Conservation (phyloP, 2,797 vertebrate species). For the Hozukius guyotensis region DNA sequence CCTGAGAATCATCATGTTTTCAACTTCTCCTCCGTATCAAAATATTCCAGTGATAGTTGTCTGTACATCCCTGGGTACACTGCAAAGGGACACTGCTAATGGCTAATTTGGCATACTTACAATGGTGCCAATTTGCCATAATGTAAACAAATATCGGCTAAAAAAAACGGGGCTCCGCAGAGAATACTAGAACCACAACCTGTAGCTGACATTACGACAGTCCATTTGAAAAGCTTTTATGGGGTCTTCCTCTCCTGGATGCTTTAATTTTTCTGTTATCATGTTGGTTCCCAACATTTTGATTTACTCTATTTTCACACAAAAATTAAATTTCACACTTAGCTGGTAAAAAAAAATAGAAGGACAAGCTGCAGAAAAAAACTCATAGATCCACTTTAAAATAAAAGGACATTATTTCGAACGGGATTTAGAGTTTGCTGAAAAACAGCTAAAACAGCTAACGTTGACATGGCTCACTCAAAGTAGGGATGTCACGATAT, state of each 20-base stretch:
- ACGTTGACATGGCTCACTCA: background rate
- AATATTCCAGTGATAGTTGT: background rate
- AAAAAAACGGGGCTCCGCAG: no score
- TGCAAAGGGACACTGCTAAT: background rate
- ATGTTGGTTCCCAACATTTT: background rate
- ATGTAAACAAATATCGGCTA: background rate
- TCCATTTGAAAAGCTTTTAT: no score
- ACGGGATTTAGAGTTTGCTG: background rate
- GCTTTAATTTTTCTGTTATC: background rate
- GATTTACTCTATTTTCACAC: background rate
- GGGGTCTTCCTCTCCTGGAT: no score
- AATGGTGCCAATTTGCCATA: background rate
- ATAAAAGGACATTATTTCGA: background rate
- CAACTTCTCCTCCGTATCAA: background rate
- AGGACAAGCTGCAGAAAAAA: background rate
- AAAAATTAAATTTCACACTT: background rate
- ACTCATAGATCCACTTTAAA: background rate
- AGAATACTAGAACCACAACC: background rate
- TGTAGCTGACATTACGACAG: no score
- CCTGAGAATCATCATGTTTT: background rate
- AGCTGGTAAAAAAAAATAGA: no score
- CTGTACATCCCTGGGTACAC: background rate
- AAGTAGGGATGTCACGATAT: no score
- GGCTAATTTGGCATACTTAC: background rate
- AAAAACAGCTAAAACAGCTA: background rate